Percentiles rank a stretch among this genome's conserved stretches.
These are phyloP conservation scores for Pelecanoides urinatrix DNA, from an alignment of 2,113 vertebrate species.

Conservation along the genomic window DNA sequence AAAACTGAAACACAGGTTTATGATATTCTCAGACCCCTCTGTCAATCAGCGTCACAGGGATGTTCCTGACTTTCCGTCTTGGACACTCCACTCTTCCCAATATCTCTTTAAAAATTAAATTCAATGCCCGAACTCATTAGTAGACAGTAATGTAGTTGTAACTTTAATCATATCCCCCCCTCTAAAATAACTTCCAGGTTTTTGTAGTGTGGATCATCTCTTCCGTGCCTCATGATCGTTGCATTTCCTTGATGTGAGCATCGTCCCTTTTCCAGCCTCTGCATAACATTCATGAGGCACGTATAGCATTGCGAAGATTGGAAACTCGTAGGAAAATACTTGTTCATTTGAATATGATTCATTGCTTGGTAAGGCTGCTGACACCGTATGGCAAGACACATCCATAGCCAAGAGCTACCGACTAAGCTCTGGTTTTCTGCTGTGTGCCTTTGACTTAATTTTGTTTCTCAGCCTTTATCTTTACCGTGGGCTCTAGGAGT, in stretches of 20 bases:
- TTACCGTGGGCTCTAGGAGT: fast-evolving
- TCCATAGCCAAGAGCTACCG: neutral
- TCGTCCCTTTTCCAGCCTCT: neutral
- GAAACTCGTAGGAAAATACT: neutral
- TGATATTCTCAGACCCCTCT: neutral
- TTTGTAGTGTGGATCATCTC: neutral
- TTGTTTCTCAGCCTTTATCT: neutral
- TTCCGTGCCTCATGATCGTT: fast-evolving
- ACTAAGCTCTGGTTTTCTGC: neutral
- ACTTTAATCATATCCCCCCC: neutral
- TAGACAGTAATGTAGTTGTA: neutral
- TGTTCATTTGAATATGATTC: neutral
- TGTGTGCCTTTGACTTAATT: neutral
- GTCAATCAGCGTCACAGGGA: neutral
- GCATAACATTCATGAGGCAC: neutral
- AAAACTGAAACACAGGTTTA: neutral
- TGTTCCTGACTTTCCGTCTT: neutral
- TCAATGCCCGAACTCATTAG: neutral
- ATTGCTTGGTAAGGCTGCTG: neutral
- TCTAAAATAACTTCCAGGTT: neutral
- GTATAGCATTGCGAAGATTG: neutral
- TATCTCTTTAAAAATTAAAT: neutral
- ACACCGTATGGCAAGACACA: neutral
- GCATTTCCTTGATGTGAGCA: neutral
- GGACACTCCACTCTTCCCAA: neutral